Evolutionary conservation across 2,888 invertebrate genomes (phyloP).

Genomic region (Hoplodrina ambigua): DNA sequence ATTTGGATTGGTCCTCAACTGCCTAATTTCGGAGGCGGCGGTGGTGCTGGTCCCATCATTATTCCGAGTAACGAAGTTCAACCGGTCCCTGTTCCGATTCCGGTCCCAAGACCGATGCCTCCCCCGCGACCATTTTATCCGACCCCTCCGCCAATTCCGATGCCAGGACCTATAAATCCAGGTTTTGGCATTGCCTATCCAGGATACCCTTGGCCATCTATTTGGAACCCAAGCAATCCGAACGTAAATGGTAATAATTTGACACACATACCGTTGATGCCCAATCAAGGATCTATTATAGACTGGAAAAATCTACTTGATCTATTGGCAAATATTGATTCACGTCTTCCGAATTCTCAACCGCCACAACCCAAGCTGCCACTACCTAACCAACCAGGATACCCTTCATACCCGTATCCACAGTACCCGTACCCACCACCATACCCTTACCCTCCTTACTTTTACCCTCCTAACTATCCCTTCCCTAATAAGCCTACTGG

Average conservation of each 20-base stretch:
- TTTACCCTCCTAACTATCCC: conserved; percentile 15
- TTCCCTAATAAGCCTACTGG: neutral
- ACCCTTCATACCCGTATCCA: conserved; percentile 26
- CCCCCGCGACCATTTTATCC: conserved; percentile 25
- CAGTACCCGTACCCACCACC: conserved; percentile 35
- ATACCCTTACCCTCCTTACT: conserved; percentile 27
- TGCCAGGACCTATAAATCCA: conserved; percentile 24
- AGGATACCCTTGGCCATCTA: conserved; percentile 27
- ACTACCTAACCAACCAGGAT: neutral
- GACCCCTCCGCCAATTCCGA: conserved; percentile 15
- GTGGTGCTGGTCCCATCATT: conserved; percentile 1
- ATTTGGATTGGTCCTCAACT: conserved; percentile 40
- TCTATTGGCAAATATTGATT: conserved; percentile 28
- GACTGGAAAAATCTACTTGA: conserved; percentile 27
- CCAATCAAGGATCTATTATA: conserved; percentile 6
- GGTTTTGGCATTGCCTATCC: conserved; percentile 25
- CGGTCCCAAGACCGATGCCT: conserved; percentile 16
- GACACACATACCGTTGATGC: conserved; percentile 18
- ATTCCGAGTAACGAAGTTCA: conserved; percentile 20
- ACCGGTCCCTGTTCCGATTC: conserved; percentile 18
- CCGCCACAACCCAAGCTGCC: neutral
- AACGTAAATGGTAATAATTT: conserved; percentile 35
- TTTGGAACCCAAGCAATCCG: conserved; percentile 25
- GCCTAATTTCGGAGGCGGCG: conserved; percentile 20
- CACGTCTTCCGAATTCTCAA: conserved; percentile 22